These are phyloP conservation scores for Nemotelus pantherinus DNA, from an alignment of 2,888 invertebrate genomes.

Conservation along the genomic window DNA sequence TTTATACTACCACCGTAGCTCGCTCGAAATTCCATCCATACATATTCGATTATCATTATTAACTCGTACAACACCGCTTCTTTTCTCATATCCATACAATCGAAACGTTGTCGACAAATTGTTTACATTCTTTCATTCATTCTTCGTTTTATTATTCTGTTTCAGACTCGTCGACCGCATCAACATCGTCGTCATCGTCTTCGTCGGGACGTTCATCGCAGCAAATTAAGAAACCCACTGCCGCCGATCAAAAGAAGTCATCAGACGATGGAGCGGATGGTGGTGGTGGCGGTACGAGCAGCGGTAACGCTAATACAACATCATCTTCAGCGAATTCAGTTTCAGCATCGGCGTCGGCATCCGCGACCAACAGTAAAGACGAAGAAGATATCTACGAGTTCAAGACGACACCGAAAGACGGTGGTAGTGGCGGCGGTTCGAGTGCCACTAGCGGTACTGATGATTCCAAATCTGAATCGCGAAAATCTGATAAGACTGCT, in stretches of 20 bases:
- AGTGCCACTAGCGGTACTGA: constrained; percentile 51
- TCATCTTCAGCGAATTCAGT: constrained; percentile 17
- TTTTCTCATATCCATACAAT: constrained; percentile 32
- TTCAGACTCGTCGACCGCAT: constrained; percentile 33
- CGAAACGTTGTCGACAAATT: constrained; percentile 26
- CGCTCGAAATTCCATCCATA: neutral
- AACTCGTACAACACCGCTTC: constrained; percentile 4
- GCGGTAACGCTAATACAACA: constrained; percentile 44
- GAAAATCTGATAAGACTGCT: constrained; percentile 52
- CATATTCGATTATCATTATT: constrained; percentile 14
- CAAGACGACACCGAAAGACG: constrained; percentile 55
- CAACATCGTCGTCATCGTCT: constrained; percentile 30
- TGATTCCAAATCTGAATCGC: constrained; percentile 52
- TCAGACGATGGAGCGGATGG: constrained; percentile 49
- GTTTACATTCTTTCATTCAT: constrained; percentile 17
- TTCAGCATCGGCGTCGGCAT: constrained; percentile 32
- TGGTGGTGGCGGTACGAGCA: constrained; percentile 7
- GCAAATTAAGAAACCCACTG: constrained; percentile 49
- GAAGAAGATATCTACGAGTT: constrained; percentile 54
- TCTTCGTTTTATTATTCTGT: no score
- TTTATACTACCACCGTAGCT: constrained; percentile 10
- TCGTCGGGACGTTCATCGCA: constrained; percentile 46
- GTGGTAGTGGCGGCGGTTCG: neutral
- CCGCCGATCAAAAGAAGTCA: constrained; percentile 47
- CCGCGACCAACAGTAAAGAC: constrained; percentile 49